Evolutionary conservation across 2,113 vertebrate genomes (phyloP).

Genomic region (Ibidorhyncha struthersii): DNA sequence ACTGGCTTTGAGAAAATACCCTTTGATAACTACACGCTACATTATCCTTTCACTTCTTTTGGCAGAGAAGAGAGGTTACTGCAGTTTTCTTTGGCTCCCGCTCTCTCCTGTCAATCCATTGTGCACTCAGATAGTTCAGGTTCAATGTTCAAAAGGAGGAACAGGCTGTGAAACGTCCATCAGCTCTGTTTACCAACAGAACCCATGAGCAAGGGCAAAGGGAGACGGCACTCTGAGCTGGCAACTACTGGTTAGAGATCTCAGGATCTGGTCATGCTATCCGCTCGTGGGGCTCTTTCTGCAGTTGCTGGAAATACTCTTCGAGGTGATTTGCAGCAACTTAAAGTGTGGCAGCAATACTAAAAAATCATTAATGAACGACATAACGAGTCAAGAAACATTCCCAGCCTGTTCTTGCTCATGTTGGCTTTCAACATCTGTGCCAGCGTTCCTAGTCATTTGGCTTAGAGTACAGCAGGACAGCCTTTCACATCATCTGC

Average conservation of each 20-base stretch:
- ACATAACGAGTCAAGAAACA: not conserved
- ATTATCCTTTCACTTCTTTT: not conserved
- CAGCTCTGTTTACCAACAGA: not conserved
- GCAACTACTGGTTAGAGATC: not conserved
- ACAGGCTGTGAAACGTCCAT: not conserved
- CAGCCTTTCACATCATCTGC: not conserved
- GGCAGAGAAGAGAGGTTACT: not conserved
- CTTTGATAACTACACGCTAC: not conserved
- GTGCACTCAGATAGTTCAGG: not conserved
- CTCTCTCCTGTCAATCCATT: not conserved
- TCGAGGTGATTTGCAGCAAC: not conserved
- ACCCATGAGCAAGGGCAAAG: not conserved
- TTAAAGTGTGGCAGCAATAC: not conserved
- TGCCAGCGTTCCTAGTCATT: not conserved
- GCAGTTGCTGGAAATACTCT: not conserved
- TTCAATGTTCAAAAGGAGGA: slow-evolving; percentile 24
- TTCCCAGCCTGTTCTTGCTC: not conserved
- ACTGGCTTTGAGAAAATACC: not conserved
- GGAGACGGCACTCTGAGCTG: not conserved
- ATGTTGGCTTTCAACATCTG: not conserved
- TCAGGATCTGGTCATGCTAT: not conserved
- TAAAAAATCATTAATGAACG: not conserved
- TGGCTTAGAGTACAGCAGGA: not conserved
- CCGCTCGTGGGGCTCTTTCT: not conserved
- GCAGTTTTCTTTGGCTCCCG: not conserved